Evolutionary conservation across 1,140 invertebrate genomes (phyloP).

Genomic region (Drosophila ohnishii): DNA sequence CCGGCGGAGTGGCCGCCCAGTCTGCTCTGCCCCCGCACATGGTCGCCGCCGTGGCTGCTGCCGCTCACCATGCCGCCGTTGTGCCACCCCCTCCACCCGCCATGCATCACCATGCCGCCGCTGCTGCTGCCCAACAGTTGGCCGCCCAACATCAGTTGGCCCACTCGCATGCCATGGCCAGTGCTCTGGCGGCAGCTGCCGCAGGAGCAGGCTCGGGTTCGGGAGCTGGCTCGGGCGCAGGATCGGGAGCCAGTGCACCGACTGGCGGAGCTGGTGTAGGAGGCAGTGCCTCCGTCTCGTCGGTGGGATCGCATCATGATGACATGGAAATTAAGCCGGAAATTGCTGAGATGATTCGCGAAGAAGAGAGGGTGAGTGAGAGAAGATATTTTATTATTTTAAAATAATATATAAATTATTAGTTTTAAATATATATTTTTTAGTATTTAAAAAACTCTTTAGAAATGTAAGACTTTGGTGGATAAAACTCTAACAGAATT

Average conservation of each 20-base stretch:
- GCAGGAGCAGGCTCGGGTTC: slow-evolving; percentile 41
- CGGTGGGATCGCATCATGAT: slow-evolving; percentile 84
- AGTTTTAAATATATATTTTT: not conserved
- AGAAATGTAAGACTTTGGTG: not conserved
- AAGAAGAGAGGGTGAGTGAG: slow-evolving; percentile 95
- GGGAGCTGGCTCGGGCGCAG: slow-evolving; percentile 56
- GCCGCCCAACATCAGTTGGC: slow-evolving; percentile 77
- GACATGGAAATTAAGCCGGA: slow-evolving; percentile 96
- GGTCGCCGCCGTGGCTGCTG: slow-evolving; percentile 67
- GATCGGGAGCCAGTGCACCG: slow-evolving; percentile 30
- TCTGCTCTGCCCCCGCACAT: slow-evolving; percentile 64
- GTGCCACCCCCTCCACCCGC: slow-evolving; percentile 38
- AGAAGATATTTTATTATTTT: not conserved
- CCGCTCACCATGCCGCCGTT: slow-evolving; percentile 63
- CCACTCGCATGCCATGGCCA: slow-evolving; percentile 77
- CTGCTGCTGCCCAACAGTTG: slow-evolving; percentile 74
- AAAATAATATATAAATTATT: not conserved
- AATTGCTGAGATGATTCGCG: slow-evolving; percentile 97
- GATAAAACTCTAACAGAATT: too few species aligned
- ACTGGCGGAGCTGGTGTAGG: slow-evolving; percentile 38
- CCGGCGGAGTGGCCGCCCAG: slow-evolving; percentile 59
- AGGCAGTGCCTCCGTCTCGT: slow-evolving; percentile 34
- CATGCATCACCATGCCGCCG: slow-evolving; percentile 75
- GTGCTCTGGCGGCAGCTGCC: slow-evolving; percentile 59
- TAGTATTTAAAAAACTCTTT: not conserved